Evolutionary conservation across 2,888 invertebrate genomes (phyloP).

Genomic region (Drosophila borealis): DNA sequence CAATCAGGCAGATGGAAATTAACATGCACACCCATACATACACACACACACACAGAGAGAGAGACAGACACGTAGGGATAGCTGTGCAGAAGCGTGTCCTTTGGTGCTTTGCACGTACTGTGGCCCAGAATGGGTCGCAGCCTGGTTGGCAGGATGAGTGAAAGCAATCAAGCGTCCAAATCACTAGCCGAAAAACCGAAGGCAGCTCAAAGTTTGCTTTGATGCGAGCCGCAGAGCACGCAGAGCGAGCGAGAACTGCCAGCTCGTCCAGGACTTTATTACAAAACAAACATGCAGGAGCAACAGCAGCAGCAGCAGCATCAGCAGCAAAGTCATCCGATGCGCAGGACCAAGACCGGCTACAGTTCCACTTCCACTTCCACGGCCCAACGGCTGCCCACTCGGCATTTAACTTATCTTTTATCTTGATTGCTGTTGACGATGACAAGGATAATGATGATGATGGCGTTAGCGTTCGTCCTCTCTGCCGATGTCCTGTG

Average conservation of each 20-base stretch:
- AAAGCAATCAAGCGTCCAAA: conserved; percentile 80
- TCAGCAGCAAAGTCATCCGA: conserved; percentile 22
- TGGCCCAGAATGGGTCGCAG: conserved; percentile 4
- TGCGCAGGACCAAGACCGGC: conserved; percentile 5
- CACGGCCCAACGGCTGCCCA: conserved; percentile 23
- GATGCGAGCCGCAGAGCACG: conserved; percentile 56
- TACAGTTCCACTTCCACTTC: conserved; percentile 16
- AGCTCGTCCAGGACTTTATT: conserved; percentile 69
- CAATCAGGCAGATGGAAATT: conserved; percentile 77
- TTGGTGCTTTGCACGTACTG: conserved; percentile 74
- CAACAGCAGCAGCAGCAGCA: conserved; percentile 2
- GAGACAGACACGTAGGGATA: conserved; percentile 17
- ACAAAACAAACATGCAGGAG: conserved; percentile 73
- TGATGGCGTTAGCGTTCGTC: conserved; percentile 57
- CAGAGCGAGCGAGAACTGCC: conserved; percentile 2
- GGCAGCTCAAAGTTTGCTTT: conserved; percentile 72
- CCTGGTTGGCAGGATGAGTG: conserved; percentile 52
- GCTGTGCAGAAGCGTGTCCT: conserved; percentile 42
- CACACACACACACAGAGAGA: conserved; percentile 21
- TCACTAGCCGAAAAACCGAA: conserved; percentile 72
- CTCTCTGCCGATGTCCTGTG: conserved; percentile 39
- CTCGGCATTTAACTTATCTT: conserved; percentile 76
- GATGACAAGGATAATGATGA: conserved; percentile 81
- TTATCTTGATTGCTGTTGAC: conserved; percentile 81
- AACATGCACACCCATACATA: conserved; percentile 63